Evolutionary conservation across 2,113 vertebrate genomes (phyloP), one percentile per base, ranked within the genome.

Genomic region (Thunnus thynnus): DNA sequence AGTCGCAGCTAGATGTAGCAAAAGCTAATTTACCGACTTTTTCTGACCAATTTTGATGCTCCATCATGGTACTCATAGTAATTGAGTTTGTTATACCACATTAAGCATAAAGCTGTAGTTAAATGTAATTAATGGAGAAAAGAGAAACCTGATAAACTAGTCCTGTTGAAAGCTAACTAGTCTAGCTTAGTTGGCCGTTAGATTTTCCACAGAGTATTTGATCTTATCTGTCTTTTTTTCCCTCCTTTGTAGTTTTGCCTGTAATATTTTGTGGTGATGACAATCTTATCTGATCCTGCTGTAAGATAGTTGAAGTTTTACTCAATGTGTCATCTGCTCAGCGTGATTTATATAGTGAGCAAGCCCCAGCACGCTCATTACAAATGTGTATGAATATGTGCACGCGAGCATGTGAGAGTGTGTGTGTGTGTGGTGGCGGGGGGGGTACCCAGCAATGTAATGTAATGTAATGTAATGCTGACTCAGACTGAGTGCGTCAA

Each of bases 401-500:
- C 9, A 9, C 9, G 36, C 7, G 47, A 32, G 25, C 25, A 17
- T 13, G 47, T 14, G 18, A 32, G 22, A 14, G 18, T 41, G 25
- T 14, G 20, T 5, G 27, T 13, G 62, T 16, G 3, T 32, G 22
- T 46, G 13, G 3, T 52, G n/a, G 54, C 46, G 70, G 83, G 72
- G 32, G 78, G 22, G 68, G 50, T 71, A 52, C 83, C 61, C 83
- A 25, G 74, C 60, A 62, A 69, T 84, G 81, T 86, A 86, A 87
- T 85, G 75, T 77, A 78, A 83, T 65, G 82, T 77, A 78, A 83
- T 65, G 82, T 81, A 86, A 25, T 89, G 86, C 86, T 92, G 93
- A 94, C 86, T 94, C 91, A 91, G 87, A 86, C 76, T 0, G 30
- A 73, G 81, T 89, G 83, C 67, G 82, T 90, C 87, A 88, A 82